Conservation (phyloP, 2,797 vertebrate species). For the Micrastur ruficollis region DNA sequence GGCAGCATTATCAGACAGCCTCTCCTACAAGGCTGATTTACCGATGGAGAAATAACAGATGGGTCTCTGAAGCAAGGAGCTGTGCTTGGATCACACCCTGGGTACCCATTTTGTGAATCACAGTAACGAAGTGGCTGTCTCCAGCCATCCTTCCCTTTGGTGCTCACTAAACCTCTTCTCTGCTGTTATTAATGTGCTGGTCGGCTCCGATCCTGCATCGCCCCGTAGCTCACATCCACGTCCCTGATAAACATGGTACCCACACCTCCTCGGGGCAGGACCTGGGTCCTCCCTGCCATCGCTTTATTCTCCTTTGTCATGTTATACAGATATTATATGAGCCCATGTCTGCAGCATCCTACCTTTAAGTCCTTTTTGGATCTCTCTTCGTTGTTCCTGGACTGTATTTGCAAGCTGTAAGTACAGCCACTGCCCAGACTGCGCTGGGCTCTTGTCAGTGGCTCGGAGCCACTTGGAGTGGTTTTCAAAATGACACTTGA, state of each 20-base stretch:
- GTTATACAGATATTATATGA: rapidly evolving
- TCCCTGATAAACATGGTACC: not conserved
- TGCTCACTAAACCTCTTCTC: not conserved
- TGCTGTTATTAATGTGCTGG: not conserved
- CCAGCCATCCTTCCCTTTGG: not conserved
- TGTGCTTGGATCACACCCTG: not conserved
- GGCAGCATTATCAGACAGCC: not conserved
- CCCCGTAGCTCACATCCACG: rapidly evolving
- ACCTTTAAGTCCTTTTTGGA: not conserved
- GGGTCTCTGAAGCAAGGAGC: not conserved
- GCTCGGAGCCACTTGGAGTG: not conserved
- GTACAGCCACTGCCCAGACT: not conserved
- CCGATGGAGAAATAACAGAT: not conserved
- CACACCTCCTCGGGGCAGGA: not conserved
- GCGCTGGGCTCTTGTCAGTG: not conserved
- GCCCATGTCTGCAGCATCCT: not conserved
- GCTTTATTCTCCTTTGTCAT: not conserved
- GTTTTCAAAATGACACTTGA: not conserved
- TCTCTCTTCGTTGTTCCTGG: not conserved
- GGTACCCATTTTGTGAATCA: not conserved
- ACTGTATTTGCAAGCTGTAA: not conserved
- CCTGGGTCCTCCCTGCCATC: not conserved
- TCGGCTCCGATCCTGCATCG: rapidly evolving
- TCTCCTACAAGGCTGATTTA: not conserved
- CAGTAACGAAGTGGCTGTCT: rapidly evolving